Evolutionary conservation across 2,113 vertebrate species (phyloP).

Genomic region (Macrotis lagotis): DNA sequence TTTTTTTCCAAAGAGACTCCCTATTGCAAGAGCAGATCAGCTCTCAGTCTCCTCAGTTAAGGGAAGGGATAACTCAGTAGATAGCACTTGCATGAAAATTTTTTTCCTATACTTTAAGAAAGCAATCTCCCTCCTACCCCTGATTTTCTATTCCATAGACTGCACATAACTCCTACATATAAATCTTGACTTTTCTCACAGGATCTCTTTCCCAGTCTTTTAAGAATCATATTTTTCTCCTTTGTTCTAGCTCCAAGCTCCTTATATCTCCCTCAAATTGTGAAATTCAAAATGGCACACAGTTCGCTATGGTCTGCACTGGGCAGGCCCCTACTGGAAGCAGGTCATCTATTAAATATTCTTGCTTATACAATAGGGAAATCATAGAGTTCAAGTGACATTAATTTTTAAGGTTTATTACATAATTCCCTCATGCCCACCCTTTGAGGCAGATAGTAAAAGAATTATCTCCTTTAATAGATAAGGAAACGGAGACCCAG

Average conservation of each 20-base stretch:
- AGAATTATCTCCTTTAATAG: neutral
- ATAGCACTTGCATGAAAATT: fast-evolving
- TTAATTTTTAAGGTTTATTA: neutral
- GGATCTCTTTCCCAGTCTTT: no score
- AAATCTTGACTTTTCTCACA: neutral
- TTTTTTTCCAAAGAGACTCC: neutral
- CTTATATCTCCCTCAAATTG: neutral
- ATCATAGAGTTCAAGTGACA: neutral
- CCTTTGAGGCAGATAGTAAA: neutral
- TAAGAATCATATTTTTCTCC: fast-evolving
- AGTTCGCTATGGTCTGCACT: fast-evolving
- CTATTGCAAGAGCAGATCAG: neutral
- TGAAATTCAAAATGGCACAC: fast-evolving
- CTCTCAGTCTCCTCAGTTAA: neutral
- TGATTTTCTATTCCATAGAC: neutral
- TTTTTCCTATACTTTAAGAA: neutral
- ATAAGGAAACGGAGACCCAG: neutral
- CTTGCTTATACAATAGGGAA: neutral
- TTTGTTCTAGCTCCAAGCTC: neutral
- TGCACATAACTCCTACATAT: no score
- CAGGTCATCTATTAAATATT: fast-evolving
- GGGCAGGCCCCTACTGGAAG: neutral
- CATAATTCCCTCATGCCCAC: neutral
- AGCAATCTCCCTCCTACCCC: neutral
- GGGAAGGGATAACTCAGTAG: neutral